Evolutionary conservation across 2,888 invertebrate genomes (phyloP), one percentile per base, ranked within the genome.

Genomic region (Melipona bicolor): DNA sequence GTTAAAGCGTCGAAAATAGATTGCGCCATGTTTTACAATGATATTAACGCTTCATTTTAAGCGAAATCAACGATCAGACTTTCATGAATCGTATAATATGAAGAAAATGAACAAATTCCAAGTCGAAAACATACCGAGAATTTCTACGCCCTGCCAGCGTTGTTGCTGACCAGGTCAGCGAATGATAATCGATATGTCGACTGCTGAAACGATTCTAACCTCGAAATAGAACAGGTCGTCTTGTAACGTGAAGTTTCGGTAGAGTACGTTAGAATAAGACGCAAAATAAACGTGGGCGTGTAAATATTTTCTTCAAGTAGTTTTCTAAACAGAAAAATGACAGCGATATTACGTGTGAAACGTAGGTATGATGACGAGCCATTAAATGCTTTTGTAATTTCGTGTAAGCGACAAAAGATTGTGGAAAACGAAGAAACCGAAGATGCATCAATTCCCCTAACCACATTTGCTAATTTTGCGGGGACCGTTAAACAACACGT

Each of bases 311-410:
- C 6, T 50, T 36, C 15, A 6, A 62, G 59, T 49, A 36, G 49
- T 54, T 24, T 52, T 13, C 15, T 43, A 0, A n/a, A 11, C 50
- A 11, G 52, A 62, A 87, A 64, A 83, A 95, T 96, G 95, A 95
- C 96, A 52, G 96, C 97, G 5, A 95, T 97, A 79, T 95, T 97
- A 79, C 95, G 97, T 87, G 96, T 97, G 5, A 97, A 97, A 94
- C 96, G 97, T 61, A 95, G 96, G 90, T 95, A 96, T 43, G 96
- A 97, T 79, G 97, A 97, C 85, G 96, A 96, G 91, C 97, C 97
- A 0, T 95, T 96, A 86, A 96, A 97, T 92, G 96, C 97, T 4
- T 95, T 97, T 85, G 95, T 97, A 70, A 95, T 97, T 67, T 96
- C 97, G 89, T 97, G 97, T 89, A 97, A 97, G 94, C 95, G 96